Conservation (phyloP, 2,888 invertebrate species). For the Julus scanicus region DNA sequence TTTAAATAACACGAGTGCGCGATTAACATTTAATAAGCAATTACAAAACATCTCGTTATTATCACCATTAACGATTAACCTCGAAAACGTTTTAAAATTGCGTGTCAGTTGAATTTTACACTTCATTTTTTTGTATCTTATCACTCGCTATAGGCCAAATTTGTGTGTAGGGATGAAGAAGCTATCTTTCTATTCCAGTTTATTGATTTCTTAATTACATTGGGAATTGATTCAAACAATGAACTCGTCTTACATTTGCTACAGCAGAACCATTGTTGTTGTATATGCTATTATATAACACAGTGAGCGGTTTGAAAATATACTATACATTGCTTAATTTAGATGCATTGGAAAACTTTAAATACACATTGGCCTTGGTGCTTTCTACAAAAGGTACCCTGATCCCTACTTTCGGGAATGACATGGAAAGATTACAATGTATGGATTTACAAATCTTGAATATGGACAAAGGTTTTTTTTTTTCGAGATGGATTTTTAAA, state of each 20-base stretch:
- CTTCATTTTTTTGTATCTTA: background rate
- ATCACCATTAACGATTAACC: background rate
- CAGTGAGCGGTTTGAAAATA: background rate
- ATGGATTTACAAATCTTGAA: background rate
- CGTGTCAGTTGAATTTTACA: background rate
- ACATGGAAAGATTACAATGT: too few species aligned
- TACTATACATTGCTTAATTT: constrained; percentile 5
- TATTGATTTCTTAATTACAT: constrained; percentile 34
- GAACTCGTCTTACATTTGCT: background rate
- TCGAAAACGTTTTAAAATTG: constrained; percentile 35
- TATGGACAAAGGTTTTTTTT: background rate
- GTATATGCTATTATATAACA: too few species aligned
- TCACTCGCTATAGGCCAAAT: background rate
- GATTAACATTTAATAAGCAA: constrained; percentile 23
- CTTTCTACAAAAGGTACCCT: too few species aligned
- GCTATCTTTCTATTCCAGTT: background rate
- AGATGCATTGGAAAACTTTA: background rate
- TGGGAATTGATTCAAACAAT: constrained; percentile 36
- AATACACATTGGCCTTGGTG: background rate
- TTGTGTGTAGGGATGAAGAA: background rate
- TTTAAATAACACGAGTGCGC: background rate
- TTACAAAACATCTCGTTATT: background rate
- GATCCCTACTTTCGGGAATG: too few species aligned
- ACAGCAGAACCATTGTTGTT: background rate
- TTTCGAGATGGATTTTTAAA: background rate